Base-by-base conservation (phyloP, 2,888 invertebrate species). In the Sinodicranocentrus sp. region DNA sequence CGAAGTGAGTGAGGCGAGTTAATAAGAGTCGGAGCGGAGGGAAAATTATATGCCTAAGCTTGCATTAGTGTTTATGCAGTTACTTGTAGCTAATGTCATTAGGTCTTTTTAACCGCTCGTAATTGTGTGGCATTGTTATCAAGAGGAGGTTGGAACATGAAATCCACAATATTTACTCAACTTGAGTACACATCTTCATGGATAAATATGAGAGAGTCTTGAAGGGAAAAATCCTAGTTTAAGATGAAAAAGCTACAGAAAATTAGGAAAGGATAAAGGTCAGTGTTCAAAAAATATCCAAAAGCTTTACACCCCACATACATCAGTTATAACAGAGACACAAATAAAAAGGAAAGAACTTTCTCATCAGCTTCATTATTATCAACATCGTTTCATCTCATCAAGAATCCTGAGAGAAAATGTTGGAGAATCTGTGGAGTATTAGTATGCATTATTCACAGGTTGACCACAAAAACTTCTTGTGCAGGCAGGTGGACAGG, bases 401-500 rank as follows among this genome's bases (percentile, higher is more conserved):
- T 78, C 78, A 71, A 70, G 26, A 78, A 26, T 33, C 10, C 33
- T n/a, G n/a, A n/a, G n/a, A n/a, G n/a, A n/a, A n/a, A n/a, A n/a
- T n/a, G n/a, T n/a, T n/a, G n/a, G n/a, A n/a, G n/a, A n/a, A n/a
- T n/a, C n/a, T n/a, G n/a, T n/a, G n/a, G n/a, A 44, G 15, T n/a
- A 44, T 52, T 52, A 52, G 52, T 17, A 63, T 63, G 39, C 67
- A 43, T 43, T 43, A 70, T 26, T 70, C 63, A 54, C 71, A 65
- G 28, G 71, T 71, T 72, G 65, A 79, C 79, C 79, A 79, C 79
- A 72, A 79, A 67, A 79, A 59, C 79, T 33, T 80, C 67, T 80
- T 65, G 67, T 73, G 65, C 57, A 80, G 73, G 80, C 80, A 80
- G 80, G 73, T 84, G 73, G 80, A 67, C 59, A 70, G 68, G 70